Percentiles rank a stretch among this genome's conserved stretches.
phyloP scores from a whole-genome alignment of 2,113 vertebrate species.

The Jacana jacana region DNA sequence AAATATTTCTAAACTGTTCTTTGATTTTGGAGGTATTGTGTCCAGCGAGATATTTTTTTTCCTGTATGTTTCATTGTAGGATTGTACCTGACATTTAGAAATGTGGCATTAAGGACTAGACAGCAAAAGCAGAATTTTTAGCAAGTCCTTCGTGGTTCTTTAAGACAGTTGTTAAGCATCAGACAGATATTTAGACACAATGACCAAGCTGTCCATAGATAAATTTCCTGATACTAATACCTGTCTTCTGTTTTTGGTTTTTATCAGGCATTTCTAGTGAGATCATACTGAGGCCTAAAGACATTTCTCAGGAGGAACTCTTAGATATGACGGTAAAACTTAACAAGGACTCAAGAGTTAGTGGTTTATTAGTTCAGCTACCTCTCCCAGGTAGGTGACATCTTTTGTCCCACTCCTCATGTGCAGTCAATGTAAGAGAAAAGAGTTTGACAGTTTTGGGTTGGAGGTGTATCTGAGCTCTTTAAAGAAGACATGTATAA shows the following conservation, averaged over 20 bases:
- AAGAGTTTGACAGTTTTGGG: neutral
- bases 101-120: neutral
- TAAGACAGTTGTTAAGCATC: neutral
- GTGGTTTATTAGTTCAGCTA: slow-evolving; percentile 89
- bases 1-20: neutral
- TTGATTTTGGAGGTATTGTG: neutral
- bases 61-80: rapidly evolving
- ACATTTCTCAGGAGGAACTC: slow-evolving; percentile 88
- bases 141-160: neutral
- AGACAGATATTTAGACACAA: neutral
- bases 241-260: neutral
- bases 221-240: neutral
- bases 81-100: neutral
- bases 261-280: slow-evolving; percentile 82
- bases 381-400: slow-evolving; percentile 80
- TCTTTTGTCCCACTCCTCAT: neutral
- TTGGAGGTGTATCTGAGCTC: neutral
- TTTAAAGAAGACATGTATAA: neutral
- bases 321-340: slow-evolving; percentile 83
- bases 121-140: neutral
- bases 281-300: slow-evolving; percentile 82
- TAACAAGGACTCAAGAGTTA: slow-evolving; percentile 87
- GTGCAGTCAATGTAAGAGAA: neutral
- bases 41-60: no score
- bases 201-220: neutral